Percentiles rank a stretch among this genome's conserved stretches.
Evolutionary conservation across 2,888 invertebrate genomes (phyloP).

Genomic region (Drosophila meridiana): DNA sequence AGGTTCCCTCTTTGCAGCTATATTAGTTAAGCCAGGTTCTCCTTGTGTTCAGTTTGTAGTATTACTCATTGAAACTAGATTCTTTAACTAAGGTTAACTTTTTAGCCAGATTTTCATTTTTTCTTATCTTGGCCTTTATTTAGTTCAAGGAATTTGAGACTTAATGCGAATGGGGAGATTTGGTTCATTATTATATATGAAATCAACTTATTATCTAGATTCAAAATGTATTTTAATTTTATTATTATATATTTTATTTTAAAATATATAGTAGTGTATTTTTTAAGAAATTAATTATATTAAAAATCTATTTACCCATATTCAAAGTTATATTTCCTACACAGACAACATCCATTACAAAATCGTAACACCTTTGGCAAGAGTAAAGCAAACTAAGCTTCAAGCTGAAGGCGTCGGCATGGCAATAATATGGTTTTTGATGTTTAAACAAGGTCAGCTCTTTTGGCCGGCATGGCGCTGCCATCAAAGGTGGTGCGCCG

Average conservation of each 20-base stretch:
- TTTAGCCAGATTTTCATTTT: too few species aligned
- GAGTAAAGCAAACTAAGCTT: slow-evolving; percentile 15
- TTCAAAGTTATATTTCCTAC: background rate
- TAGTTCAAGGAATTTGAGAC: too few species aligned
- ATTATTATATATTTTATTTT: too few species aligned
- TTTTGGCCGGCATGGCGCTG: slow-evolving; percentile 44
- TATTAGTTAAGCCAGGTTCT: background rate
- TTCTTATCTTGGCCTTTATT: too few species aligned
- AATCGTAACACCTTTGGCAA: background rate
- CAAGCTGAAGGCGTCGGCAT: slow-evolving; percentile 54
- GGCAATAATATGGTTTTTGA: slow-evolving; percentile 69
- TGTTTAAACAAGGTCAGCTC: slow-evolving; percentile 73
- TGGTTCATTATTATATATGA: too few species aligned
- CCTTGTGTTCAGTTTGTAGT: background rate
- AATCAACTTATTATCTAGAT: too few species aligned
- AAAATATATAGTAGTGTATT: too few species aligned
- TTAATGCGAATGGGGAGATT: too few species aligned
- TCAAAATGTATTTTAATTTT: too few species aligned
- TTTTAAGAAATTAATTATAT: too few species aligned
- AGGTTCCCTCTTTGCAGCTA: background rate
- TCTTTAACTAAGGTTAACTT: too few species aligned
- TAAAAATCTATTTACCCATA: background rate
- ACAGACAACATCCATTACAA: background rate
- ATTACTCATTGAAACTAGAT: too few species aligned
- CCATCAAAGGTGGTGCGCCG: slow-evolving; percentile 51